These are phyloP conservation scores for Gouania willdenowi DNA, from an alignment of 2,797 vertebrate genomes.

Conservation along the genomic window DNA sequence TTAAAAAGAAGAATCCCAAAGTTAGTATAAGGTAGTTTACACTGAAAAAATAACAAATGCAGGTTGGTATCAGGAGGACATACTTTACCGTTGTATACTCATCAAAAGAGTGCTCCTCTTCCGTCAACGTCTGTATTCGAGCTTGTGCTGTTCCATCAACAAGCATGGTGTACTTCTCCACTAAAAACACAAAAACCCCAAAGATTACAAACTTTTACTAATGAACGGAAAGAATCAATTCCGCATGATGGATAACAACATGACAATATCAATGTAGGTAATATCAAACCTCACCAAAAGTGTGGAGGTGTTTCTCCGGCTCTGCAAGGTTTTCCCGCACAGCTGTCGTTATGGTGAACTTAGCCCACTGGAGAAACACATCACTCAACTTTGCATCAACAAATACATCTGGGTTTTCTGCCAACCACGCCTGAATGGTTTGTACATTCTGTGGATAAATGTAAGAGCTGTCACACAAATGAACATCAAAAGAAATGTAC, in stretches of 20 bases:
- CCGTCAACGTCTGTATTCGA: constrained; percentile 75
- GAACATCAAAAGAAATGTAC: no score
- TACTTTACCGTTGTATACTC: constrained; percentile 83
- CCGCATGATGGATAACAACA: no score
- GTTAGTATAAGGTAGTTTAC: neutral
- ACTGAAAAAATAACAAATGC: neutral
- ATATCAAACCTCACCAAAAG: constrained; percentile 85
- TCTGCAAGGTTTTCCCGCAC: constrained; percentile 78
- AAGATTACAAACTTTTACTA: constrained; percentile 20
- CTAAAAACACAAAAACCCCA: no score
- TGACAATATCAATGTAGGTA: no score
- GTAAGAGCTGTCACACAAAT: neutral
- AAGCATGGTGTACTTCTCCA: constrained; percentile 87
- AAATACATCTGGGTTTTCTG: constrained; percentile 48
- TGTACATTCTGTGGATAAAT: constrained; percentile 77
- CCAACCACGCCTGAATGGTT: constrained; percentile 80
- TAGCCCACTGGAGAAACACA: constrained; percentile 73
- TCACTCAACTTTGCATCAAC: constrained; percentile 78
- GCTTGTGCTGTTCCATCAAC: constrained; percentile 82
- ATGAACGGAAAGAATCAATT: neutral
- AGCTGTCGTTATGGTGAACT: constrained; percentile 61
- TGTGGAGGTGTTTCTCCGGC: constrained; percentile 77
- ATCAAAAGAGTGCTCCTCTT: constrained; percentile 84
- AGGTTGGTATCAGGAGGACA: constrained; percentile 1
- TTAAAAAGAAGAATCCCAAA: constrained; percentile 19